phyloP scores from a whole-genome alignment of 2,888 invertebrate species.

The Eilema depressum region DNA sequence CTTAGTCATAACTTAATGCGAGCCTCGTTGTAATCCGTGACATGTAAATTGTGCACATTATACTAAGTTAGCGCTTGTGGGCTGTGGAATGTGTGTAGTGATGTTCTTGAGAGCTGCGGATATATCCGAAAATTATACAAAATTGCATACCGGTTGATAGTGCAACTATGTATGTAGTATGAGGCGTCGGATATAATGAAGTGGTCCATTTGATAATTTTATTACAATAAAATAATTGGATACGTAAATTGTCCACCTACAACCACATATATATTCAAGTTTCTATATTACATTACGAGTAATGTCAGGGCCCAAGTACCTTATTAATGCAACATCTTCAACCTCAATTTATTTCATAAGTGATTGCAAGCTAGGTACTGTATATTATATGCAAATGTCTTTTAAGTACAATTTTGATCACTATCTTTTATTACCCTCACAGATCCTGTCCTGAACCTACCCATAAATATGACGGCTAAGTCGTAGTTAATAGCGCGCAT shows the following conservation, averaged over 20 bases:
- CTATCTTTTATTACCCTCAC: not conserved
- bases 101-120: conserved; percentile 11
- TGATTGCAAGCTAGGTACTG: not conserved
- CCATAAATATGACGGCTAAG: not conserved
- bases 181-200: not conserved
- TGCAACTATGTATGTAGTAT: not conserved
- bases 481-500: not conserved
- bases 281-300: too few species aligned
- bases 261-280: too few species aligned
- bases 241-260: too few species aligned
- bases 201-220: too few species aligned
- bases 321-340: not conserved
- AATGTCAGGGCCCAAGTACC: not conserved
- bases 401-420: not conserved
- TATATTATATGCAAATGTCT: not conserved
- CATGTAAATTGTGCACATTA: conserved; percentile 50
- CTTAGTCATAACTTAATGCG: conserved; percentile 24
- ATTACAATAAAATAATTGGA: too few species aligned
- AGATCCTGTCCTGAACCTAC: not conserved
- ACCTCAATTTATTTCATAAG: not conserved
- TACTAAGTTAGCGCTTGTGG: conserved; percentile 29
- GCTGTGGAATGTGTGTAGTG: conserved; percentile 32
- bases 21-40: conserved; percentile 32
- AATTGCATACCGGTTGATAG: not conserved
- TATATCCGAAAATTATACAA: conserved; percentile 16